Evolutionary conservation across 2,888 invertebrate genomes (phyloP).

Genomic region (Masnerella sp.): DNA sequence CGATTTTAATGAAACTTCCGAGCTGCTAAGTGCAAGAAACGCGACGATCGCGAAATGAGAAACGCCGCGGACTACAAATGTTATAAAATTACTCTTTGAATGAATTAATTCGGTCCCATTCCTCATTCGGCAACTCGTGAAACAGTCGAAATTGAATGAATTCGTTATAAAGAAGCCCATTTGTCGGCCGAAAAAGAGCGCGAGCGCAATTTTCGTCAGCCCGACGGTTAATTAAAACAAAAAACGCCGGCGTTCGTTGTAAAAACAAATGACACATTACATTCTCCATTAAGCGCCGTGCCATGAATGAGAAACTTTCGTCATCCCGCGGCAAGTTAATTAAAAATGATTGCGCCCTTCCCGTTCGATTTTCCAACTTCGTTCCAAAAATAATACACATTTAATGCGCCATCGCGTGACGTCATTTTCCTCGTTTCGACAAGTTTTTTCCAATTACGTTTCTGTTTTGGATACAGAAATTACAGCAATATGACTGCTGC

Average conservation of each 20-base stretch:
- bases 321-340: conserved; percentile 4
- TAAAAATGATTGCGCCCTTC: conserved; percentile 2
- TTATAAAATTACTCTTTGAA: conserved; percentile 21
- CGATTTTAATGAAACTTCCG: conserved; percentile 36
- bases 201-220: conserved; percentile 11
- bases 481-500: too few relatives aligned
- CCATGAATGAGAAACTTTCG: conserved; percentile 7
- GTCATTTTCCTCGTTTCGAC: too few relatives aligned
- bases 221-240: conserved; percentile 17
- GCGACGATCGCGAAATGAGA: too few relatives aligned
- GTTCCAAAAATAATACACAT: too few relatives aligned
- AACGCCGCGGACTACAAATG: too few relatives aligned
- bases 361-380: background rate
- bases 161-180: conserved; percentile 17
- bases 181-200: background rate
- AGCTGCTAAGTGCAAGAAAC: conserved; percentile 25
- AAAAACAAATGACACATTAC: conserved; percentile 14
- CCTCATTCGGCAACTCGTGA: conserved; percentile 6
- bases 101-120: conserved; percentile 22
- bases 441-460: too few relatives aligned
- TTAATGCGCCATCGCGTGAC: too few relatives aligned
- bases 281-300: conserved; percentile 9
- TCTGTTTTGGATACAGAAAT: too few relatives aligned
- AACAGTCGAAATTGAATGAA: conserved; percentile 25
- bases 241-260: conserved; percentile 7